phyloP scores from a whole-genome alignment of 23 tunicate species.

The Ascidia mentula region DNA sequence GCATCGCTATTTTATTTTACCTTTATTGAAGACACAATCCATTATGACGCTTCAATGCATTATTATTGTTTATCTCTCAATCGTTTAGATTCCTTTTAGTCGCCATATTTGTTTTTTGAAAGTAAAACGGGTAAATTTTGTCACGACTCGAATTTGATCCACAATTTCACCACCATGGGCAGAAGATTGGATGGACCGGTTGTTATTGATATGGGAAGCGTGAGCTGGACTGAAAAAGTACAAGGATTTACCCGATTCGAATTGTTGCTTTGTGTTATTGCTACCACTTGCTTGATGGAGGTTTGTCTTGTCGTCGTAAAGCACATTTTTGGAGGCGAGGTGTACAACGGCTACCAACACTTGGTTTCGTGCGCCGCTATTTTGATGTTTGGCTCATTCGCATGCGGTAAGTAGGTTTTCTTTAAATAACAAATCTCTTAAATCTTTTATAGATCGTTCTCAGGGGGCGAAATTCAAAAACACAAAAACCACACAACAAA shows the following conservation, averaged over 20 bases:
- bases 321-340: neutral
- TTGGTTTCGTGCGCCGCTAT: neutral
- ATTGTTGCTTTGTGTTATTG: slow-evolving; percentile 10
- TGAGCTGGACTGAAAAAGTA: neutral
- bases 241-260: slow-evolving; percentile 19
- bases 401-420: slow-evolving; percentile 20
- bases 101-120: no score
- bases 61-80: neutral
- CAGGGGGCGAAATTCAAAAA: neutral
- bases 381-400: neutral
- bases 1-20: neutral
- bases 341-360: neutral
- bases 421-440: no score
- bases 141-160: no score
- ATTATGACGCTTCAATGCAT: neutral
- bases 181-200: neutral
- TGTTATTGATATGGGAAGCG: slow-evolving; percentile 11
- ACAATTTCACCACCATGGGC: no score
- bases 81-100: no score
- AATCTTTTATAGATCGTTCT: neutral
- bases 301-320: neutral
- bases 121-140: no score
- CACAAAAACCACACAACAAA: neutral
- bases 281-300: neutral
- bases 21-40: neutral